Percentiles rank a stretch among this genome's conserved stretches.
phyloP scores from a whole-genome alignment of 2,113 vertebrate genomes.

The Campylorhamphus procurvoides region DNA sequence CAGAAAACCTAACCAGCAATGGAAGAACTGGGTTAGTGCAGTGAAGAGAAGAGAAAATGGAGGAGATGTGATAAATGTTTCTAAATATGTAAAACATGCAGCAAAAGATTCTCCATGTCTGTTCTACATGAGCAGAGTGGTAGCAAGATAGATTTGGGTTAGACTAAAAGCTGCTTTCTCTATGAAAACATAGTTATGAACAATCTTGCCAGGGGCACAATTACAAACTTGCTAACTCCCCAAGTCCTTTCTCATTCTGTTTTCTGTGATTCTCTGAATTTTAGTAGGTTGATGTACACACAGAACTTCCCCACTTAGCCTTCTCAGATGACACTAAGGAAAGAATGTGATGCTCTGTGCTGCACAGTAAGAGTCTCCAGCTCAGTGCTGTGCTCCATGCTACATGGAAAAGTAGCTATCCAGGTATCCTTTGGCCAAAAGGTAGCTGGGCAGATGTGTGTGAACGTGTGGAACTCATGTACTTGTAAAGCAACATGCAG shows the following conservation, averaged over 20 bases:
- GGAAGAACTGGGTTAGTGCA: not conserved
- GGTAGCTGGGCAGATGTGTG: not conserved
- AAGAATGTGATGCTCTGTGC: not conserved
- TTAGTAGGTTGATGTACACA: not conserved
- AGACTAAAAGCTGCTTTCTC: constrained; percentile 13
- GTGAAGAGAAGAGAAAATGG: not conserved
- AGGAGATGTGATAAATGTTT: not conserved
- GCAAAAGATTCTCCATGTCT: not conserved
- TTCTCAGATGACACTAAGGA: not conserved
- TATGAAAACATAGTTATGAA: not conserved
- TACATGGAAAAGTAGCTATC: not conserved
- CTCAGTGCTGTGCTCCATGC: not conserved
- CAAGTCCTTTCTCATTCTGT: not conserved
- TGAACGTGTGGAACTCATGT: not conserved
- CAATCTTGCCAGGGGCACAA: not conserved
- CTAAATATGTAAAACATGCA: not conserved
- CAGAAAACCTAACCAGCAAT: not conserved
- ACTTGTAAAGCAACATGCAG: not conserved
- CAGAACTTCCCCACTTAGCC: not conserved
- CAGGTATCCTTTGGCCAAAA: not conserved
- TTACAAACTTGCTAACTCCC: not conserved
- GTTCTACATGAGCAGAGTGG: not conserved
- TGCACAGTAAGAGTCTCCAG: not conserved
- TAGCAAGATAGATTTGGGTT: not conserved
- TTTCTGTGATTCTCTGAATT: not conserved